Conservation (phyloP, 2,797 vertebrate species). For the Merluccius polli region DNA sequence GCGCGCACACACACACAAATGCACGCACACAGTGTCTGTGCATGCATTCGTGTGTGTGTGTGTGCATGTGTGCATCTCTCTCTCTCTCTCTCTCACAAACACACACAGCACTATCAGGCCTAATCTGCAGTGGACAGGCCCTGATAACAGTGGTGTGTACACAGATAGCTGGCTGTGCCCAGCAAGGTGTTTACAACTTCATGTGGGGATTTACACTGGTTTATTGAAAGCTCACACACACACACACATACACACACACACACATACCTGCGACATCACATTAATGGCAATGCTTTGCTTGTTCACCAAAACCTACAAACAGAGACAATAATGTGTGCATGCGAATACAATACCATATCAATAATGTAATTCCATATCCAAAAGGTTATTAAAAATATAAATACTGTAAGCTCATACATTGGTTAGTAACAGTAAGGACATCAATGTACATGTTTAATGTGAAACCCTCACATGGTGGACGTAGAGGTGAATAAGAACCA, state of each 20-base stretch:
- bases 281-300: neutral
- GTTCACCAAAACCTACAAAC: neutral
- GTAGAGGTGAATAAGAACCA: too few species aligned
- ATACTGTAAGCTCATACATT: too few species aligned
- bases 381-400: too few species aligned
- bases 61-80: too few species aligned
- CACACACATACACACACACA: conserved; percentile 14
- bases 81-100: neutral
- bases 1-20: neutral
- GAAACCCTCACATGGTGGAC: too few species aligned
- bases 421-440: too few species aligned
- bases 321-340: too few species aligned
- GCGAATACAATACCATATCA: too few species aligned
- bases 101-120: conserved; percentile 1
- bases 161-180: conserved; percentile 36
- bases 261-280: neutral
- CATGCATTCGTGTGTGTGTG: too few species aligned
- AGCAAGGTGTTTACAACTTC: conserved; percentile 52
- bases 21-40: neutral
- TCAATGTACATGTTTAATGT: neutral
- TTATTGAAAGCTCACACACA: conserved; percentile 39
- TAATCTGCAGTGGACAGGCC: conserved; percentile 40
- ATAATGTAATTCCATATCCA: too few species aligned
- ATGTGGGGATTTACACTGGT: conserved; percentile 45
- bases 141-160: conserved; percentile 28